Evolutionary conservation across 1,140 invertebrate genomes (phyloP).

Genomic region (Drosophila nigromelanica): DNA sequence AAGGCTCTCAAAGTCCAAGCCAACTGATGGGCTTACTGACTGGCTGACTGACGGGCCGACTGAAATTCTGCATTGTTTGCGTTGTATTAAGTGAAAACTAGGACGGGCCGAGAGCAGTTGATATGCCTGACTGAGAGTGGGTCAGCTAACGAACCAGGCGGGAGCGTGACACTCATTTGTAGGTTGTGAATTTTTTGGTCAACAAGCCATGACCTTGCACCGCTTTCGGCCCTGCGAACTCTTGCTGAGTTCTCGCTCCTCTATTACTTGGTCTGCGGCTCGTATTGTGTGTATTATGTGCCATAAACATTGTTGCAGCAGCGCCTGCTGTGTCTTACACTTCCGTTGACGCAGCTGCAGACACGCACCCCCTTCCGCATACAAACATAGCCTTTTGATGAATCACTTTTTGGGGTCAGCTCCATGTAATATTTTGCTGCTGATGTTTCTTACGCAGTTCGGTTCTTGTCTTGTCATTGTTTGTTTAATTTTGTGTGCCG

Average conservation of each 20-base stretch:
- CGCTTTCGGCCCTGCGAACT: conserved; percentile 22
- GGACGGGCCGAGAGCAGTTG: conserved; percentile 10
- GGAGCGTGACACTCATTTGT: conserved; percentile 56
- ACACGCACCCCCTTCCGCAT: conserved; percentile 28
- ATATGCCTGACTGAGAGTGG: conserved; percentile 7
- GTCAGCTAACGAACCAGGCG: conserved; percentile 6
- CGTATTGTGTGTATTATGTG: conserved; percentile 49
- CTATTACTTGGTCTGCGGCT: conserved; percentile 46
- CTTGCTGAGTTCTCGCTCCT: conserved; percentile 31
- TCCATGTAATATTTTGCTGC: conserved; percentile 19
- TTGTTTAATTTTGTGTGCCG: conserved; percentile 77
- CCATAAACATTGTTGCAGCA: conserved; percentile 63
- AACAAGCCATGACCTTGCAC: conserved; percentile 67
- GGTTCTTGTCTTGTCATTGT: conserved; percentile 74
- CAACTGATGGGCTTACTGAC: conserved; percentile 8
- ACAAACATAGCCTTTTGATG: conserved; percentile 11
- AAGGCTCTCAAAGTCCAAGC: conserved; percentile 17
- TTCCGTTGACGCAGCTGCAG: conserved; percentile 62
- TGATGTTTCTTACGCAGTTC: conserved; percentile 44
- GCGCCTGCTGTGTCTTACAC: conserved; percentile 68
- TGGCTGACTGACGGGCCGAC: conserved; percentile 3
- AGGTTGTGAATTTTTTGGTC: conserved; percentile 64
- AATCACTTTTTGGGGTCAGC: conserved; percentile 64
- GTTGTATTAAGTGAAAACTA: conserved; percentile 23
- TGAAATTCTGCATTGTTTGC: conserved; percentile 38